Evolutionary conservation across 2,113 vertebrate species (phyloP).

Genomic region (Sylvietta virens): DNA sequence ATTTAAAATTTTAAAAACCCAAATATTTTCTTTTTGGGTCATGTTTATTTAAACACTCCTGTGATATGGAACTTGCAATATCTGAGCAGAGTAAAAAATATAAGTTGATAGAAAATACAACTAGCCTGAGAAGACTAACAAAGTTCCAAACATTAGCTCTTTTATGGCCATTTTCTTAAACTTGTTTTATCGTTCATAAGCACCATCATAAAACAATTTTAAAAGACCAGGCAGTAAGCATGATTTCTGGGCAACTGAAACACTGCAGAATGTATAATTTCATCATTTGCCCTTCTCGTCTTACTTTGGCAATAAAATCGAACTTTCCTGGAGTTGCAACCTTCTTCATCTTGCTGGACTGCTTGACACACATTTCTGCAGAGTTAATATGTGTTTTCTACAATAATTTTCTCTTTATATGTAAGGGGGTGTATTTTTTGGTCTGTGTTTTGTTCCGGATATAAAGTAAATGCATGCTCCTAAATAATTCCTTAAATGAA

Average conservation of each 20-base stretch:
- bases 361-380: not conserved
- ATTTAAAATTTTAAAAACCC: not conserved
- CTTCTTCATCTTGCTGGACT: not conserved
- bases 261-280: not conserved
- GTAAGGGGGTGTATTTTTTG: not conserved
- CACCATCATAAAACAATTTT: not conserved
- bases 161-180: not conserved
- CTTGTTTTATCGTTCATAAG: not conserved
- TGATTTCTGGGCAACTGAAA: not conserved
- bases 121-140: not conserved
- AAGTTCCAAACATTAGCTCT: not conserved
- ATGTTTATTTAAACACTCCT: not conserved
- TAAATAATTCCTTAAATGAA: not conserved
- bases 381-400: not conserved
- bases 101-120: not conserved
- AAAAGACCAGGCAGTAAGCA: not conserved
- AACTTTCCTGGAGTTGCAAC: not conserved
- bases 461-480: not conserved
- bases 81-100: not conserved
- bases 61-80: not conserved
- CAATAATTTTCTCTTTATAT: not conserved
- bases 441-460: not conserved
- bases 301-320: not conserved
- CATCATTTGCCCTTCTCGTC: not conserved
- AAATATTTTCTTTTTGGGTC: not conserved